phyloP scores from a whole-genome alignment of 2,113 vertebrate species.

The Actenoides lindsayi region DNA sequence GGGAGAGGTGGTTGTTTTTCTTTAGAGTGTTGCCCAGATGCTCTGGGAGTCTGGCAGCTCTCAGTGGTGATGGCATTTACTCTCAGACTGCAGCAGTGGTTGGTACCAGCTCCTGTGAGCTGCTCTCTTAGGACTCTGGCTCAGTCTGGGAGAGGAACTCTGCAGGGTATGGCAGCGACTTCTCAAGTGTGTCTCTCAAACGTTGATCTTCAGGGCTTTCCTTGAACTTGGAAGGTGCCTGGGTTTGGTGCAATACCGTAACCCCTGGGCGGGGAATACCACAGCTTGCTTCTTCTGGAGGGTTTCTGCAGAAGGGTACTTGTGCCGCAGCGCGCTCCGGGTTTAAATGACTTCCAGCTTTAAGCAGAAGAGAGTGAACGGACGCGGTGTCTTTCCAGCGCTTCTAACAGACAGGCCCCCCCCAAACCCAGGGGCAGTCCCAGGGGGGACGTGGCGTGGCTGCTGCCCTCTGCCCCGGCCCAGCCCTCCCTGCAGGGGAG shows the following conservation, averaged over 20 bases:
- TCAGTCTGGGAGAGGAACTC: neutral
- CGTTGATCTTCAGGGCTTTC: neutral
- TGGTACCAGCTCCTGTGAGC: neutral
- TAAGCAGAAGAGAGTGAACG: neutral
- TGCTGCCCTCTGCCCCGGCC: neutral
- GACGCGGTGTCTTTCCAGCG: accelerated
- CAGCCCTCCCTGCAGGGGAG: neutral
- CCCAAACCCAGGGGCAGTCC: neutral
- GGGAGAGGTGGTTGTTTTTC: neutral
- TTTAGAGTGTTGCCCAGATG: neutral
- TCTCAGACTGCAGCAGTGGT: neutral
- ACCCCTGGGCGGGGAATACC: neutral
- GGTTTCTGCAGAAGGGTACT: neutral
- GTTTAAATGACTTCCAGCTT: neutral
- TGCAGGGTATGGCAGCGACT: neutral
- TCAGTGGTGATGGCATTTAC: neutral
- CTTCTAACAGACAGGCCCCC: neutral
- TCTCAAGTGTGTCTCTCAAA: neutral
- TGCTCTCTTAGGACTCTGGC: neutral
- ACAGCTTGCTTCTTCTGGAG: neutral
- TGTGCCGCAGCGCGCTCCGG: neutral
- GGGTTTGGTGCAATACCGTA: neutral
- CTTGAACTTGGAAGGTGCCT: neutral
- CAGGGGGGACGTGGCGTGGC: accelerated
- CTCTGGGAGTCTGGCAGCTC: neutral